phyloP scores from a whole-genome alignment of 2,888 invertebrate genomes.

The Nephrotoma guestfalica region DNA sequence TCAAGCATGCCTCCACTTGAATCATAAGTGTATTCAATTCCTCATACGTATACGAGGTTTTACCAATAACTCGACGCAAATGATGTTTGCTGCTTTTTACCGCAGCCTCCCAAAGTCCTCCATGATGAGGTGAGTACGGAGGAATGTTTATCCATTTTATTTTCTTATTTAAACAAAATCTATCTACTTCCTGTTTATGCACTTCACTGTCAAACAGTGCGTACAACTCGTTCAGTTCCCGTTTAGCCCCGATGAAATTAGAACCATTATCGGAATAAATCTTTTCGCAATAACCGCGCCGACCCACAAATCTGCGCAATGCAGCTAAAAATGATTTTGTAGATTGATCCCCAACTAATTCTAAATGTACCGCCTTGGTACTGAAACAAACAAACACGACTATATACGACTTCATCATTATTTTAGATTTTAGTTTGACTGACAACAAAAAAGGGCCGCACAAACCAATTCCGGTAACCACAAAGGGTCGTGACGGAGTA shows the following conservation, averaged over 20 bases:
- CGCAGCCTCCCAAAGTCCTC: background rate
- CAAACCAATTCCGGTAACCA: background rate
- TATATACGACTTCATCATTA: too few species aligned
- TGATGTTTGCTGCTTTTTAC: background rate
- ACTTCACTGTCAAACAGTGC: background rate
- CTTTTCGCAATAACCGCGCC: background rate
- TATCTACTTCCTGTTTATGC: background rate
- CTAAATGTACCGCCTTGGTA: background rate
- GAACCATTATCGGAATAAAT: background rate
- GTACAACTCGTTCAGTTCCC: background rate
- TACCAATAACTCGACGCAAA: background rate
- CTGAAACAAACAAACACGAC: too few species aligned
- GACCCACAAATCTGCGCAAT: background rate
- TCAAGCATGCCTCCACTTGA: background rate
- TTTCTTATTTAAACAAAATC: background rate
- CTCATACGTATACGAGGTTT: background rate
- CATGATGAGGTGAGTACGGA: background rate
- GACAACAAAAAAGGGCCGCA: too few species aligned
- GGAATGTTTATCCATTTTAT: background rate
- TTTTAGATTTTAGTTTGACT: too few species aligned
- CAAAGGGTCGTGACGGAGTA: background rate
- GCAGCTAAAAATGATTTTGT: background rate
- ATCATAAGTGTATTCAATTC: background rate
- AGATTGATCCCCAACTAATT: background rate
- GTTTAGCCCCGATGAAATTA: background rate